Conservation (phyloP, 2,888 invertebrate genomes). For the Eristalis arbustorum region DNA sequence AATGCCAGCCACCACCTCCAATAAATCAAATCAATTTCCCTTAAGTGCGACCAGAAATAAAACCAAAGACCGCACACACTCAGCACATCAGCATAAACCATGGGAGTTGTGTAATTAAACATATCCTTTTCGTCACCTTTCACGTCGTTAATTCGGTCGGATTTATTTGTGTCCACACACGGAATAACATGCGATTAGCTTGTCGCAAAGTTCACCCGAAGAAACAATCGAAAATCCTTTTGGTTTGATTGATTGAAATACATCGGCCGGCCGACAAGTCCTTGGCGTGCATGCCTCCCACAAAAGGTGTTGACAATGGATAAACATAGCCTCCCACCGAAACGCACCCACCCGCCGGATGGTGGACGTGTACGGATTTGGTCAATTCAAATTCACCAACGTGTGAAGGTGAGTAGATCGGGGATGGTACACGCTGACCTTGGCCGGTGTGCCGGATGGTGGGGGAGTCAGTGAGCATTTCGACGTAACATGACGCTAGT, state of each 20-base stretch:
- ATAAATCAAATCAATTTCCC: background rate
- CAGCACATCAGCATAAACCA: background rate
- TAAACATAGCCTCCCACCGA: background rate
- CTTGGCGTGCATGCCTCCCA: conserved; percentile 25
- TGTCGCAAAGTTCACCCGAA: conserved; percentile 47
- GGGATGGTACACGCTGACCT: background rate
- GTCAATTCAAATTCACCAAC: conserved; percentile 40
- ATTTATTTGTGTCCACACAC: conserved; percentile 25
- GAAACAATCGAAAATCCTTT: conserved; percentile 46
- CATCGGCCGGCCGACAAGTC: conserved; percentile 14
- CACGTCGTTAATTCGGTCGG: background rate
- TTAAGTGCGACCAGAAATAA: no score
- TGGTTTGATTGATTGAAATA: conserved; percentile 59
- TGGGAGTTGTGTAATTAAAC: background rate
- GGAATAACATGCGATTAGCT: conserved; percentile 49
- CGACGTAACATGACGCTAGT: conserved; percentile 2
- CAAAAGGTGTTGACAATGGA: conserved; percentile 48
- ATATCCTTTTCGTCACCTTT: conserved; percentile 8
- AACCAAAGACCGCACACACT: background rate
- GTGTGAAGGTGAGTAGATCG: conserved; percentile 34
- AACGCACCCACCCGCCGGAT: background rate
- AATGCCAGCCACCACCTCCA: no score
- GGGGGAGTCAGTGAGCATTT: background rate
- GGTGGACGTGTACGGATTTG: background rate
- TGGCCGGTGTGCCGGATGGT: background rate